Base-by-base conservation (phyloP, 2,888 invertebrate species). In the Pterobdella sp. region DNA sequence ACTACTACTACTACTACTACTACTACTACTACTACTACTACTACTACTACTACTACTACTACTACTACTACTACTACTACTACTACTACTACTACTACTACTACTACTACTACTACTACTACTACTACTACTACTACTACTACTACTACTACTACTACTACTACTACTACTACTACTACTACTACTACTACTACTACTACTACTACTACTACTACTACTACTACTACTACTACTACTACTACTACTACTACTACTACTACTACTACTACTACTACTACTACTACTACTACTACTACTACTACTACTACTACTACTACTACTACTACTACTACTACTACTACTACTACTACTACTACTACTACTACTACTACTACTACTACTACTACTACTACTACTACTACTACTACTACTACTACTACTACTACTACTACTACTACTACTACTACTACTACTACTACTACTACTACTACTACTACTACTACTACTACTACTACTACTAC, bases 91-190 rank as follows among this genome's bases (percentile, higher is more conserved):
- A 67, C 14, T 64, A 22, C 65, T 64, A 64, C 65, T 64, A 64
- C 65, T 64, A 64, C 65, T 64, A 64, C 26, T 64, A 64, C 26
- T 64, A 64, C 65, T 64, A 64, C 65, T 64, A 64, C 65, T 64
- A 64, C 65, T 64, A 64, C 65, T 64, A 64, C 65, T 64, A 26
- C 65, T 64, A 64, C 65, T 64, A 64, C 65, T 64, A 64, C 65
- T 64, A 64, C 26, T 64, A 64, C 65, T 64, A 64, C 65, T 64
- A 64, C 65, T 64, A 64, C 65, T 64, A 64, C 26, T 26, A 64
- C 65, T 64, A 64, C 65, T 64, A 64, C 65, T 64, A 64, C 65
- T 64, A 22, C 18, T 64, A 29, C 14, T 64, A 64, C 18, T 64
- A 29, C 14, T 49, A 18, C 14, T 49, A n/a, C 14, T 49, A 49